Evolutionary conservation across 2,797 vertebrate genomes (phyloP).

Genomic region (Sebastes flavidus): DNA sequence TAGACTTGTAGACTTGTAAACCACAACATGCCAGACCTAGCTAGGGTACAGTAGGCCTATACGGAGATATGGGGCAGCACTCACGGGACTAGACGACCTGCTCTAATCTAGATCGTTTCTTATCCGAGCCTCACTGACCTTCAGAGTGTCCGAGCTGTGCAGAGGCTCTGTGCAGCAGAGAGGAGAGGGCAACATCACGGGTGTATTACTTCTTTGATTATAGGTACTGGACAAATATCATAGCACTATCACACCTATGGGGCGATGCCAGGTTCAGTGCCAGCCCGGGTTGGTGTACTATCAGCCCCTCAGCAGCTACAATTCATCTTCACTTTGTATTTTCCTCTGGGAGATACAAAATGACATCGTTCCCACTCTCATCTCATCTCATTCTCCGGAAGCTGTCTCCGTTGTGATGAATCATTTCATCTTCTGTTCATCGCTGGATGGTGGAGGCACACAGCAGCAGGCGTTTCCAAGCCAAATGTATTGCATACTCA

Average conservation of each 20-base stretch:
- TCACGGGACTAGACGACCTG: slow-evolving; percentile 39
- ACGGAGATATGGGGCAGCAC: slow-evolving; percentile 31
- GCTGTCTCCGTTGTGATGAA: slow-evolving; percentile 74
- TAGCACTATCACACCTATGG: slow-evolving; percentile 33
- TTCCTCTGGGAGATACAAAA: slow-evolving; percentile 70
- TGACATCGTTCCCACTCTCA: slow-evolving; percentile 64
- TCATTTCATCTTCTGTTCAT: slow-evolving; percentile 72
- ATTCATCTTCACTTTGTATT: slow-evolving; percentile 64
- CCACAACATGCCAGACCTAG: slow-evolving; percentile 2
- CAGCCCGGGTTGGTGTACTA: slow-evolving; percentile 11
- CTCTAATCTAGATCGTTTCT: slow-evolving; percentile 31
- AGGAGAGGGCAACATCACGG: slow-evolving; percentile 1
- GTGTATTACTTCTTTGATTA: slow-evolving; percentile 45
- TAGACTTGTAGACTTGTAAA: slow-evolving; percentile 12
- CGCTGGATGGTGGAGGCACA: slow-evolving; percentile 43
- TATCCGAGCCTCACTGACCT: slow-evolving; percentile 46
- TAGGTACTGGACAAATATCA: slow-evolving; percentile 34
- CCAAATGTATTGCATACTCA: slow-evolving; percentile 56
- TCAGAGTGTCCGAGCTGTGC: slow-evolving; percentile 28
- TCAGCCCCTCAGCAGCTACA: slow-evolving; percentile 34
- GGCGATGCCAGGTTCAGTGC: slow-evolving; percentile 6
- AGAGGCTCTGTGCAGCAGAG: background rate
- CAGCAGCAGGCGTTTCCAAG: slow-evolving; percentile 56
- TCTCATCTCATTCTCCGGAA: slow-evolving; percentile 69
- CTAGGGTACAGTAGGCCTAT: background rate